Evolutionary conservation across 2,888 invertebrate genomes (phyloP).

Genomic region (Eilema sororculum): DNA sequence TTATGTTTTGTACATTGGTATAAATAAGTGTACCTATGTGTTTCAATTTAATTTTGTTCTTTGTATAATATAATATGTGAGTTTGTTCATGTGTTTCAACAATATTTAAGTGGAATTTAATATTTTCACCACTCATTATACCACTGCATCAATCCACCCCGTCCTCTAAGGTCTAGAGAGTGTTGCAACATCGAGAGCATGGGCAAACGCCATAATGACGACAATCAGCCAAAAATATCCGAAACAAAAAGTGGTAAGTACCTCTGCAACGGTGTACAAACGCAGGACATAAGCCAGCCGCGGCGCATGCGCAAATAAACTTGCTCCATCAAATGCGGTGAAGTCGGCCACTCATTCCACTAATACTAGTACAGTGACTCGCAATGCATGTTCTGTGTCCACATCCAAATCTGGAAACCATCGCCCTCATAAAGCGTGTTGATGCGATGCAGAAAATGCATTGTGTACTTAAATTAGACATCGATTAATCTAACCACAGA

Average conservation of each 20-base stretch:
- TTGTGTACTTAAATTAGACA: constrained; percentile 67
- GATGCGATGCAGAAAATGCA: constrained; percentile 76
- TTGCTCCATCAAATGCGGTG: constrained; percentile 86
- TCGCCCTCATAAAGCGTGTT: constrained; percentile 55
- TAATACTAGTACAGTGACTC: constrained; percentile 81
- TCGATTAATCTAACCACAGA: constrained; percentile 65
- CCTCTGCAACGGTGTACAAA: constrained; percentile 82
- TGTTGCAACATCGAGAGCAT: constrained; percentile 76
- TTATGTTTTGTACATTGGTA: constrained; percentile 51
- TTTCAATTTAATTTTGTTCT: constrained; percentile 15
- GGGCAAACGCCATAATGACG: constrained; percentile 81
- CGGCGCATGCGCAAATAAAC: constrained; percentile 86
- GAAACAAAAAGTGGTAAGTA: constrained; percentile 76
- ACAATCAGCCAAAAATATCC: constrained; percentile 80
- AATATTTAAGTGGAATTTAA: constrained; percentile 18
- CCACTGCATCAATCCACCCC: constrained; percentile 78
- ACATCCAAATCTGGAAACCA: constrained; percentile 67
- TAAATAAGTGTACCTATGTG: constrained; percentile 39
- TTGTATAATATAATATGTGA: constrained; percentile 24
- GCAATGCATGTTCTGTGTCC: constrained; percentile 81
- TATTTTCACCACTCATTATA: constrained; percentile 42
- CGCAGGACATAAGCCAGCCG: constrained; percentile 83
- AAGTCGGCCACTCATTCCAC: constrained; percentile 86
- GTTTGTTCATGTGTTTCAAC: constrained; percentile 37
- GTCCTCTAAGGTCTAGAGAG: constrained; percentile 68